Evolutionary conservation across 1,140 invertebrate genomes (phyloP).

Genomic region (Calliopsis andreniformis): DNA sequence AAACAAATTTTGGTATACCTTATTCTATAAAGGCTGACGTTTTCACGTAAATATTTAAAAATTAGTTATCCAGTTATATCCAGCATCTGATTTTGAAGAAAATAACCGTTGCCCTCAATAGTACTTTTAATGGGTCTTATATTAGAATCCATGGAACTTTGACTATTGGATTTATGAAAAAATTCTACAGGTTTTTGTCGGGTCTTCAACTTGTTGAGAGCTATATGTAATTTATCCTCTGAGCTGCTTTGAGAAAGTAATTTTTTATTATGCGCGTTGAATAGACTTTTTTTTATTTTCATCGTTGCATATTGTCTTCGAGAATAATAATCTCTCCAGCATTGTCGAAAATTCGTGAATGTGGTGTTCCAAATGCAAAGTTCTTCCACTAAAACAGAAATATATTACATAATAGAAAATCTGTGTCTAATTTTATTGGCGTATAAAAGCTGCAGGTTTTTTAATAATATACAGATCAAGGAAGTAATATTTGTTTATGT

Average conservation of each 20-base stretch:
- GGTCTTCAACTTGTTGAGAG: slow-evolving; percentile 2
- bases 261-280: neutral
- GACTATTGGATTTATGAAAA: neutral
- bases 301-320: slow-evolving; percentile 16
- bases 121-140: slow-evolving; percentile 22
- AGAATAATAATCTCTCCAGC: slow-evolving; percentile 62
- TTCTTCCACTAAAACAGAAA: slow-evolving; percentile 65
- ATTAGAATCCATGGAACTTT: neutral
- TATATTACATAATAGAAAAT: neutral
- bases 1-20: neutral
- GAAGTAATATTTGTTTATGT: no score
- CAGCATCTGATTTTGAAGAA: neutral
- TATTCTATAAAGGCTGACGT: neutral
- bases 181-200: slow-evolving; percentile 2
- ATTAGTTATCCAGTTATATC: slow-evolving; percentile 45
- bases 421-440: no score
- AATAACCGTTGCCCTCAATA: neutral
- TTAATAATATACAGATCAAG: no score
- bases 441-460: no score
- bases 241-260: neutral
- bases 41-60: neutral
- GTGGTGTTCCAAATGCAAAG: slow-evolving; percentile 67
- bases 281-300: slow-evolving; percentile 11
- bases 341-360: slow-evolving; percentile 59
- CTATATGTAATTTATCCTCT: neutral